These are phyloP conservation scores for Sporophila hypoxantha DNA, from an alignment of 2,113 vertebrate genomes.

Conservation along the genomic window DNA sequence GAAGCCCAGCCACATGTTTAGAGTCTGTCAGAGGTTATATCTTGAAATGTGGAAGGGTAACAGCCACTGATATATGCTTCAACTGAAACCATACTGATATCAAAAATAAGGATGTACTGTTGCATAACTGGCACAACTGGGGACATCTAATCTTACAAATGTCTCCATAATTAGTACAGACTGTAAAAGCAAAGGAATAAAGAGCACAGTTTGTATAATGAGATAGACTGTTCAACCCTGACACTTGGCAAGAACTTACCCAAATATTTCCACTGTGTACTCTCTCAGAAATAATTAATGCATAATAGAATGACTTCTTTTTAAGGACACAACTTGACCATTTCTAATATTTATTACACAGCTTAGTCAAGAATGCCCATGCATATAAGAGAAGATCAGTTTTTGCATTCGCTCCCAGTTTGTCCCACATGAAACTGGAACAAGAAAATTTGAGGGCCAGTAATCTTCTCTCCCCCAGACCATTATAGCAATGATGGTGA, in stretches of 20 bases:
- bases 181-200: conserved; percentile 23
- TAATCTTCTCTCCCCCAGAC: background rate
- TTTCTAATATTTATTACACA: background rate
- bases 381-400: background rate
- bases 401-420: background rate
- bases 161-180: background rate
- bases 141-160: conserved; percentile 27
- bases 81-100: background rate
- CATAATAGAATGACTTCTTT: background rate
- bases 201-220: background rate
- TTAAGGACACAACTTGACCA: background rate
- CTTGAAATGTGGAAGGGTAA: background rate
- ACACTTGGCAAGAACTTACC: conserved; percentile 9
- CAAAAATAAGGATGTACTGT: background rate
- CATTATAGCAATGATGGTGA: background rate
- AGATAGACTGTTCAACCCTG: background rate
- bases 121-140: background rate
- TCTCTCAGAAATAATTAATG: background rate
- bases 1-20: background rate
- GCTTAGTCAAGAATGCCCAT: background rate
- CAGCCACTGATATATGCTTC: background rate
- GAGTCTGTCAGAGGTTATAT: background rate
- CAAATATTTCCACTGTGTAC: background rate
- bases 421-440: background rate
- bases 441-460: background rate